These are phyloP conservation scores for Antennarius striatus DNA, from an alignment of 2,113 vertebrate species.

Conservation along the genomic window DNA sequence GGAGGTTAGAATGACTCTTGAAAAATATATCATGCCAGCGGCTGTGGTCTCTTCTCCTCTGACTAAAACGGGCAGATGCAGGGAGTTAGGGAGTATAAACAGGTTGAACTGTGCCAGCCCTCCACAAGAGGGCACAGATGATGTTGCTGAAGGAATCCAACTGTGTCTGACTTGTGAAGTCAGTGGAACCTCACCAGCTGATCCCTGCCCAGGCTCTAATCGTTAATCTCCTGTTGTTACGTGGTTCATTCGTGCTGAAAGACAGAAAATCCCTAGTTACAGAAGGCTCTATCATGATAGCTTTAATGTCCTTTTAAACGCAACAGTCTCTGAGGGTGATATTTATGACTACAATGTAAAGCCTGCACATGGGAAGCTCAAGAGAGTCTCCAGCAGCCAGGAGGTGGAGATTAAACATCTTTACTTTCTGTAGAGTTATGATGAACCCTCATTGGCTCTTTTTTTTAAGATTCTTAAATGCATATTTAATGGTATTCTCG, in stretches of 20 bases:
- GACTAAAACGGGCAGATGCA: slow-evolving; percentile 10
- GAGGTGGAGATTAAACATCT: too few species aligned
- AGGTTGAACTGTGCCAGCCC: slow-evolving; percentile 62
- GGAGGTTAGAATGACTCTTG: slow-evolving; percentile 15
- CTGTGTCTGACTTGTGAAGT: not conserved
- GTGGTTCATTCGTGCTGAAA: slow-evolving; percentile 28
- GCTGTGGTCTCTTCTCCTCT: slow-evolving; percentile 27
- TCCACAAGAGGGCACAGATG: slow-evolving; percentile 81
- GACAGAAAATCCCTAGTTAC: not conserved
- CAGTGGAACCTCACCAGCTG: not conserved
- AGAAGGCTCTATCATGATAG: not conserved
- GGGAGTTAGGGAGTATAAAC: slow-evolving; percentile 3
- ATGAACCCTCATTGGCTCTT: too few species aligned
- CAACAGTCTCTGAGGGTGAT: not conserved
- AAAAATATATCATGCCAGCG: slow-evolving; percentile 24
- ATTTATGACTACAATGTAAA: not conserved
- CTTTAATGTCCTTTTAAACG: not conserved
- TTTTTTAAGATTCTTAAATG: too few species aligned
- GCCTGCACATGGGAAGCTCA: not conserved
- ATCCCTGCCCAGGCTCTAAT: not conserved
- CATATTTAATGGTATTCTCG: too few species aligned
- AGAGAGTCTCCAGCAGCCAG: not conserved
- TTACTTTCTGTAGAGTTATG: too few species aligned
- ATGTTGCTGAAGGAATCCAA: slow-evolving; percentile 34
- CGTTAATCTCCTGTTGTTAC: slow-evolving; percentile 25